A percentile compares a stretch with the other conserved stretches of the same genome.
Conservation (phyloP, 2,797 vertebrate genomes). For the Halcyon badia region DNA sequence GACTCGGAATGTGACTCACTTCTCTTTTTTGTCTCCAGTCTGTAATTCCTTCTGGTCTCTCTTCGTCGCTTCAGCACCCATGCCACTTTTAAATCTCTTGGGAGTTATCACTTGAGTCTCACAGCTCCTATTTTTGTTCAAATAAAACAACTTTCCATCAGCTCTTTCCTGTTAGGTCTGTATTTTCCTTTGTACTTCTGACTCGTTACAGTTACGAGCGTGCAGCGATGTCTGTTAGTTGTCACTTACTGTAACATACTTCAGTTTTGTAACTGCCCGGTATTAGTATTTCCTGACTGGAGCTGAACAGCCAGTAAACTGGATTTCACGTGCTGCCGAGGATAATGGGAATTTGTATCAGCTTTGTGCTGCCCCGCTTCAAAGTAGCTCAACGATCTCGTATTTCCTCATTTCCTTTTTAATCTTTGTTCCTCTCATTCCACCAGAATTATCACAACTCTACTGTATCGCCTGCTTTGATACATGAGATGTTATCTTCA, state of each 20-base stretch:
- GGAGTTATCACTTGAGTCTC: background rate
- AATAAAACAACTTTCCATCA: background rate
- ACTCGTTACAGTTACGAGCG: fast-evolving
- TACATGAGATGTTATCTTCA: conserved; percentile 23
- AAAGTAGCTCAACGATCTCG: conserved; percentile 6
- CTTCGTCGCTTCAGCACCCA: background rate
- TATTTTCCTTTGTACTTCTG: background rate
- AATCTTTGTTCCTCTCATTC: background rate
- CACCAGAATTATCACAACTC: conserved; percentile 31
- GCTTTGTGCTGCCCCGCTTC: background rate
- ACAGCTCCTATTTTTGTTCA: background rate
- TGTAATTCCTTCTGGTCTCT: conserved; percentile 7
- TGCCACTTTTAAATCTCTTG: background rate
- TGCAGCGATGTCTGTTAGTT: background rate
- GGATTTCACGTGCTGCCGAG: background rate
- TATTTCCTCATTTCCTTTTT: conserved; percentile 17
- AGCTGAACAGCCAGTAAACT: background rate
- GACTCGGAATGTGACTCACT: background rate
- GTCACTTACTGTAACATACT: background rate
- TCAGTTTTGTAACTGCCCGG: background rate
- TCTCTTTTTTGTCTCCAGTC: background rate
- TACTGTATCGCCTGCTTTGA: conserved; percentile 39
- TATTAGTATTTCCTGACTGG: background rate
- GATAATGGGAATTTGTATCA: background rate
- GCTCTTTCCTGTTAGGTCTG: background rate